Evolutionary conservation across 2,888 invertebrate genomes (phyloP).

Genomic region (Synergus laeviventris): DNA sequence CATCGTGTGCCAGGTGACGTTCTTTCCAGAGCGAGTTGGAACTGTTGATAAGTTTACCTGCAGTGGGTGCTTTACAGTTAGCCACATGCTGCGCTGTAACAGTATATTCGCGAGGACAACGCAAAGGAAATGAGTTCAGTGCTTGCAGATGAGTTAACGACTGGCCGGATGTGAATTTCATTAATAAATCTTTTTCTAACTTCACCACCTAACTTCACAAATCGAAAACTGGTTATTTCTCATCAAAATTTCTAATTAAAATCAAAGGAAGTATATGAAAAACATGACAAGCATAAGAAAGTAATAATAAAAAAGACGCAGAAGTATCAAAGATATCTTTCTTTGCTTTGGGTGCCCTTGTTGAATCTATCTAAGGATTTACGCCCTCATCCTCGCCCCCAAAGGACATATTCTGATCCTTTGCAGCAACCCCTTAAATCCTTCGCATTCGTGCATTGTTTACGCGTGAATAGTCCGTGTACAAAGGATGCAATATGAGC

Average conservation of each 20-base stretch:
- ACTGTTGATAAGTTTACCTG: slow-evolving; percentile 54
- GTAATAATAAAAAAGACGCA: neutral
- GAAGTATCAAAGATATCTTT: slow-evolving; percentile 17
- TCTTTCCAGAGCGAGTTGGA: slow-evolving; percentile 43
- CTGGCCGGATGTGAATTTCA: slow-evolving; percentile 36
- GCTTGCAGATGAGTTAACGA: slow-evolving; percentile 34
- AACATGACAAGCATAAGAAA: too few species aligned
- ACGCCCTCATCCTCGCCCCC: neutral
- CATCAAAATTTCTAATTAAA: slow-evolving; percentile 3
- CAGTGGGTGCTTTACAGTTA: slow-evolving; percentile 52
- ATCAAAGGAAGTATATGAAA: neutral
- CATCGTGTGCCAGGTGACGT: slow-evolving; percentile 60
- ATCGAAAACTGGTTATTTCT: slow-evolving; percentile 2
- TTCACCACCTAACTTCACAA: neutral
- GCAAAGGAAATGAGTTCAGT: slow-evolving; percentile 37
- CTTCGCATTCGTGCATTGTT: slow-evolving; percentile 62
- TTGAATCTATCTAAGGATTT: neutral
- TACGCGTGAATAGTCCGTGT: slow-evolving; percentile 61
- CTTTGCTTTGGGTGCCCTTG: slow-evolving; percentile 29
- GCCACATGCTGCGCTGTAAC: slow-evolving; percentile 44
- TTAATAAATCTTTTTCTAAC: slow-evolving; percentile 12
- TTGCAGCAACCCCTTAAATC: slow-evolving; percentile 51
- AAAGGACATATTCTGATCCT: slow-evolving; percentile 36
- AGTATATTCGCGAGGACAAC: slow-evolving; percentile 41
- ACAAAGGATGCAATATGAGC: slow-evolving; percentile 67